Conservation (phyloP, 2,888 invertebrate species). For the Eupithecia vulgata region DNA sequence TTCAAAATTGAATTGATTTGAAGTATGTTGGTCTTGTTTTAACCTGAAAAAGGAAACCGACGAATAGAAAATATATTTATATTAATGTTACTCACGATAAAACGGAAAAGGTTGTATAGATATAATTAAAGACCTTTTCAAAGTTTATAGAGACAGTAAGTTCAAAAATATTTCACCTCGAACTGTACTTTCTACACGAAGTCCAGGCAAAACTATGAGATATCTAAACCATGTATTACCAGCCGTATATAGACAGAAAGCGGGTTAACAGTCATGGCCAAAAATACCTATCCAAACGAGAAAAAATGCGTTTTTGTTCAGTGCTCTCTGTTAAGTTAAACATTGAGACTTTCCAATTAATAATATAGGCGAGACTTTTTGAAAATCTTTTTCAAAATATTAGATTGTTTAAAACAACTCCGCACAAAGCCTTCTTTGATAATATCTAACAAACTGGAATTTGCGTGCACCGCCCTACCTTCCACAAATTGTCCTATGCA, state of each 20-base stretch:
- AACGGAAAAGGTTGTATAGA: neutral
- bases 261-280: neutral
- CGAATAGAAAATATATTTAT: neutral
- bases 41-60: neutral
- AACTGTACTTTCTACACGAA: constrained; percentile 27
- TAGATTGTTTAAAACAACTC: no score
- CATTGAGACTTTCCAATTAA: no score
- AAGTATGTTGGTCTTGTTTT: neutral
- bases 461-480: no score
- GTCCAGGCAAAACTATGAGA: constrained; percentile 28
- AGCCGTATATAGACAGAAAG: constrained; percentile 1
- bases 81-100: neutral
- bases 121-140: neutral
- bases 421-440: no score
- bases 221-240: constrained; percentile 29
- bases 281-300: neutral
- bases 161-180: constrained; percentile 19
- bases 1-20: constrained; percentile 4
- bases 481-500: no score
- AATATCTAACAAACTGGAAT: no score
- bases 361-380: no score
- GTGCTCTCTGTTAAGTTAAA: neutral
- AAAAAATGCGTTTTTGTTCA: neutral
- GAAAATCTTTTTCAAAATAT: no score
- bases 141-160: neutral